Base-by-base conservation (phyloP, 2,888 invertebrate genomes). In the Eupithecia centaureata region DNA sequence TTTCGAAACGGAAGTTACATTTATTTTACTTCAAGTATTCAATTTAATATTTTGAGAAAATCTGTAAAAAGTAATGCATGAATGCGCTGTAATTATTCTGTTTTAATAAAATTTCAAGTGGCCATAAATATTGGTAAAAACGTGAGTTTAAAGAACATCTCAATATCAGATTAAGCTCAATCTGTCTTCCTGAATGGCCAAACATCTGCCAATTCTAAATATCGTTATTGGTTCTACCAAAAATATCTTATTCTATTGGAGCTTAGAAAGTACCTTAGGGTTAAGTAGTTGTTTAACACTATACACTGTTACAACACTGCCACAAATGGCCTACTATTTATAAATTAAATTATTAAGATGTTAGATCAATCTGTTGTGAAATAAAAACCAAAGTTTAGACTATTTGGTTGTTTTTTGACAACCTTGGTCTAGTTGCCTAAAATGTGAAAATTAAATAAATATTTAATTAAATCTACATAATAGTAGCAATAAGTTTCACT, bases 331-430 rank as follows among this genome's bases (percentile, higher is more conserved):
- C 87, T 91, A 86, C 84, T 84, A 52, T 28, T 79, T 77, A 73
- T 76, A 73, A 65, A 67, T 71, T 76, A 75, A 78, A 77, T 77
- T 78, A 77, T 76, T 77, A 78, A 75, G 68, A 76, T 76, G 77
- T 79, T 77, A 74, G 74, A 77, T 75, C 77, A 70, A 80, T 80
- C 81, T 85, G 86, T 88, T 88, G 87, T 87, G 83, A 86, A 77
- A 80, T 76, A 72, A 79, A 81, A 89, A 91, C 92, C 91, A 92
- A 92, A 91, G 91, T 89, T 82, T 83, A 82, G 85, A 86, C 82
- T 77, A 82, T 42, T 85, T 81, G 88, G 86, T 80, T 86, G 88
- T 89, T 89, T 85, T 79, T 82, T 85, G 81, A 68, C 79, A 84
- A 83, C 82, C 82, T 82, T 78, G 77, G 89, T 87, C 87, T 91